These are phyloP conservation scores for Lophotis ruficrista DNA, from an alignment of 2,113 vertebrate genomes.

Conservation along the genomic window DNA sequence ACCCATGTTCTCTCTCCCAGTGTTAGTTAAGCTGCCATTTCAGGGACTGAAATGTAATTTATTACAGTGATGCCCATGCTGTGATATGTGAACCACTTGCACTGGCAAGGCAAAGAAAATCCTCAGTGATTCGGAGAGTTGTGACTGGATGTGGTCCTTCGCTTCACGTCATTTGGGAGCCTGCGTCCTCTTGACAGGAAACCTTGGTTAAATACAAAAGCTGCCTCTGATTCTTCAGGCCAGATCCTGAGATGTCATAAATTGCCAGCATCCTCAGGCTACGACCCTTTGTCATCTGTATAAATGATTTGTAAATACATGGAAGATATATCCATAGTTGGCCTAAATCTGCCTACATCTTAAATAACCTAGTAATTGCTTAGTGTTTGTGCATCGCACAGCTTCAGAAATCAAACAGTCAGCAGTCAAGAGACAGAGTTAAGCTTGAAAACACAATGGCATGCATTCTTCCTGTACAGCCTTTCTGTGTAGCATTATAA, in stretches of 20 bases:
- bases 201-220: not conserved
- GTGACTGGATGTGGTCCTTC: not conserved
- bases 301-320: not conserved
- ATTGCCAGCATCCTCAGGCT: not conserved
- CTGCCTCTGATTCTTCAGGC: not conserved
- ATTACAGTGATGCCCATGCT: not conserved
- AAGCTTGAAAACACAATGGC: not conserved
- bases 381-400: not conserved
- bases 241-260: not conserved
- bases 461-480: not conserved
- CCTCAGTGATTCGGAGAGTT: rapidly evolving
- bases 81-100: not conserved
- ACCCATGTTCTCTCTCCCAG: not conserved
- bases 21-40: not conserved
- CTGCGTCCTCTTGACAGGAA: not conserved
- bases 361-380: not conserved
- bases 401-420: not conserved
- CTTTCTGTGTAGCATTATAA: not conserved
- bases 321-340: not conserved
- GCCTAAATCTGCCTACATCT: not conserved
- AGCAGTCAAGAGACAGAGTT: not conserved
- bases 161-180: not conserved
- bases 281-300: not conserved
- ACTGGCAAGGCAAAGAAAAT: not conserved
- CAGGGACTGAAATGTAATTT: not conserved